A percentile compares a stretch with the other conserved stretches of the same genome.
phyloP scores from a whole-genome alignment of 2,797 vertebrate genomes.

The Melanogrammus aeglefinus region DNA sequence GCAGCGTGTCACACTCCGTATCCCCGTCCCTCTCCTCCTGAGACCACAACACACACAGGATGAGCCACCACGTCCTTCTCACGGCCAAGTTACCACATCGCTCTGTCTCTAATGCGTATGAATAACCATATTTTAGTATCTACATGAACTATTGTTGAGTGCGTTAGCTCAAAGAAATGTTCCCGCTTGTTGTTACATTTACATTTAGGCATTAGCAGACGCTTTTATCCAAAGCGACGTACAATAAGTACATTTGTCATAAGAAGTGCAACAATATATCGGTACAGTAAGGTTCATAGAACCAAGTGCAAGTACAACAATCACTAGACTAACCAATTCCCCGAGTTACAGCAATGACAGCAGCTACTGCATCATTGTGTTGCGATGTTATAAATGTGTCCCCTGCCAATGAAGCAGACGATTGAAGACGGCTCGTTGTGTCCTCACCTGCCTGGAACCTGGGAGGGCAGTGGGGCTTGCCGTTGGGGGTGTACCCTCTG shows the following conservation, averaged over 20 bases:
- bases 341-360: no score
- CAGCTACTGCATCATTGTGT: no score
- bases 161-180: no score
- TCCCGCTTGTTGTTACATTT: no score
- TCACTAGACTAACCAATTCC: no score
- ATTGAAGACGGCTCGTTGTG: not conserved
- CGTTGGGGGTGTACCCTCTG: conserved; percentile 61
- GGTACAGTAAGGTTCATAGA: no score
- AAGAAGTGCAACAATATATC: no score
- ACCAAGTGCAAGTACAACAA: no score
- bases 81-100: not conserved
- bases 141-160: not conserved
- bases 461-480: conserved; percentile 76
- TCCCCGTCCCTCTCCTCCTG: conserved; percentile 76
- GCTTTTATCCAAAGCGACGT: no score
- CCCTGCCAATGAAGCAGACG: not conserved
- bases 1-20: conserved; percentile 73
- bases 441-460: conserved; percentile 79
- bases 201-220: no score
- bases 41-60: conserved; percentile 25
- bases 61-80: not conserved
- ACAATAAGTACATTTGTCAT: no score
- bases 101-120: not conserved
- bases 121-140: not conserved
- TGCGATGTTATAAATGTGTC: not conserved